phyloP scores from a whole-genome alignment of 2,888 invertebrate genomes.

The Strigamia crassipes region DNA sequence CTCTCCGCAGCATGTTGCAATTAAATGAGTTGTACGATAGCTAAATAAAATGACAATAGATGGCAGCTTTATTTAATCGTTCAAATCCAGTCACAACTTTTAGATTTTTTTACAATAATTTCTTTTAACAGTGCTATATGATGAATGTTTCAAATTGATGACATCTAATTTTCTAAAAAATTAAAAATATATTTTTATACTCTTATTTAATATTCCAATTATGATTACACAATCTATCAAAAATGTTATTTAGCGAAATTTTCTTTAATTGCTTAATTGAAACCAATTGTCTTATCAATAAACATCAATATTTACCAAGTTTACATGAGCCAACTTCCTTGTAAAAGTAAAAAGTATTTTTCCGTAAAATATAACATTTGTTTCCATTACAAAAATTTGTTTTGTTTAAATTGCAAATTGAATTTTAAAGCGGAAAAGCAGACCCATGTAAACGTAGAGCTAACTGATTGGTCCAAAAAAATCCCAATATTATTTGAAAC shows the following conservation, averaged over 20 bases:
- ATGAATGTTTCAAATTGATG: no score
- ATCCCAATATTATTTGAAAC: background rate
- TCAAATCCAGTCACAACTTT: no score
- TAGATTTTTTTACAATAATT: no score
- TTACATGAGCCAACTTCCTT: background rate
- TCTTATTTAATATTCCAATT: background rate
- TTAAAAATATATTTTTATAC: background rate
- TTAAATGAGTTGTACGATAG: no score
- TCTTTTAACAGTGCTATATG: no score
- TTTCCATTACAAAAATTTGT: background rate
- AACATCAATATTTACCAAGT: background rate
- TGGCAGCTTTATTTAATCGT: no score
- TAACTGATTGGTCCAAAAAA: no score
- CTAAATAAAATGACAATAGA: no score
- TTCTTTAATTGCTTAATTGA: no score
- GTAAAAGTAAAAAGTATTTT: background rate
- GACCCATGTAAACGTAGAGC: no score
- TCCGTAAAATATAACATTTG: background rate
- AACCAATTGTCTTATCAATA: no score
- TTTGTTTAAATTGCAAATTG: background rate
- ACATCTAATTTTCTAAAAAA: background rate
- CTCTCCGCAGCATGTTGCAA: background rate
- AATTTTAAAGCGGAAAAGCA: background rate
- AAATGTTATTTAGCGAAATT: background rate
- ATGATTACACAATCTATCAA: background rate